phyloP scores from a whole-genome alignment of 2,113 vertebrate species.

The Pycnonotus jocosus region DNA sequence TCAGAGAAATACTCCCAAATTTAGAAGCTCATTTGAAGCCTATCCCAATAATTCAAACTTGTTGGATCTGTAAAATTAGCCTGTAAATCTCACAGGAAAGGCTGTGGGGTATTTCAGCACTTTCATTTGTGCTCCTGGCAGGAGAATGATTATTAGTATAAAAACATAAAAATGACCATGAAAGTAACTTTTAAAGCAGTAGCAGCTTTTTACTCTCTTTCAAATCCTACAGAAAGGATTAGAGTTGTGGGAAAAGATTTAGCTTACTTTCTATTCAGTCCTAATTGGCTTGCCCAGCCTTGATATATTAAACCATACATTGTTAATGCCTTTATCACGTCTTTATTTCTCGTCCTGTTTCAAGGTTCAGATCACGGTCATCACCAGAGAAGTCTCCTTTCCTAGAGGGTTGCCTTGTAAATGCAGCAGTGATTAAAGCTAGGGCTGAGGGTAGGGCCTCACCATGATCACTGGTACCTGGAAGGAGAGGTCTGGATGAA shows the following conservation, averaged over 20 bases:
- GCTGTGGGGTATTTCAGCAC: conserved; percentile 15
- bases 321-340: conserved; percentile 40
- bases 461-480: not conserved
- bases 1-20: conserved; percentile 7
- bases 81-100: conserved; percentile 37
- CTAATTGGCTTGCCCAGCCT: conserved; percentile 39
- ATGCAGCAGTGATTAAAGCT: not conserved
- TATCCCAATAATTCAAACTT: conserved; percentile 25
- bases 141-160: conserved; percentile 18
- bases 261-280: conserved; percentile 44
- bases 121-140: conserved; percentile 43
- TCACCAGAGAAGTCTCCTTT: not conserved
- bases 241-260: conserved; percentile 53
- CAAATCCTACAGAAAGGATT: conserved; percentile 57
- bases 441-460: not conserved
- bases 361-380: not conserved
- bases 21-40: conserved; percentile 29
- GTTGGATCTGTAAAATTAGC: conserved; percentile 45
- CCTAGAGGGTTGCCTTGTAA: not conserved
- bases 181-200: conserved; percentile 54
- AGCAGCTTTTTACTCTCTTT: conserved; percentile 42
- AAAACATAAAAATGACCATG: conserved; percentile 55
- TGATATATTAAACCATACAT: conserved; percentile 33
- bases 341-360: conserved; percentile 35
- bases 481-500: not conserved